A percentile compares a stretch with the other conserved stretches of the same genome.
phyloP scores from a whole-genome alignment of 2,797 vertebrate species.

The Trematomus bernacchii region DNA sequence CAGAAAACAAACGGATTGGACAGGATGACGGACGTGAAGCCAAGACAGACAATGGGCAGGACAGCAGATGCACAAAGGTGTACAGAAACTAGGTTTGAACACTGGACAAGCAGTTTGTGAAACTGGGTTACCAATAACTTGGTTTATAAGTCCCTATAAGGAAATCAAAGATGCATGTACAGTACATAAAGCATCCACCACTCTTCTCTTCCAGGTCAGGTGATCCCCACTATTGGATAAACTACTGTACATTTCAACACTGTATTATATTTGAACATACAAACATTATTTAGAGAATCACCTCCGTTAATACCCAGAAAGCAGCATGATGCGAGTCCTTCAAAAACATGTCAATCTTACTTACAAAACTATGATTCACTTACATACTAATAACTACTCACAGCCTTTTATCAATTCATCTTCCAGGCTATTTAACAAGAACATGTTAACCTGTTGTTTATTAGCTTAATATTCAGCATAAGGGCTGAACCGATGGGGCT shows the following conservation, averaged over 20 bases:
- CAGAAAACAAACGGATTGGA: constrained; percentile 34
- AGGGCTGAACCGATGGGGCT: constrained; percentile 4
- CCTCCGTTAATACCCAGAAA: neutral
- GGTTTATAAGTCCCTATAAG: neutral
- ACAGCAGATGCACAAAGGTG: constrained; percentile 18
- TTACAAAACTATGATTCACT: neutral
- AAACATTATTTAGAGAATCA: neutral
- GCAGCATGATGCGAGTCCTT: neutral
- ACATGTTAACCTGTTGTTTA: neutral
- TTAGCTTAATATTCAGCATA: neutral
- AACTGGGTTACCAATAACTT: constrained; percentile 4
- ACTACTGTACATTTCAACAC: too few species aligned
- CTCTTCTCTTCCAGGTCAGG: constrained; percentile 20
- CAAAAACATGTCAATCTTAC: neutral
- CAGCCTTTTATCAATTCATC: neutral
- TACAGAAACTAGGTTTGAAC: constrained; percentile 19
- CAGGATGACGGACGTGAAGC: constrained; percentile 33
- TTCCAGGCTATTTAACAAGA: neutral
- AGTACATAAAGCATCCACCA: neutral
- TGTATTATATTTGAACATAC: too few species aligned
- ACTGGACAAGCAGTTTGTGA: neutral
- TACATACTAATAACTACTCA: neutral
- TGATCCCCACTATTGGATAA: constrained; percentile 20
- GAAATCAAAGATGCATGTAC: neutral
- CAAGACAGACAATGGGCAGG: constrained; percentile 12